Evolutionary conservation across 2,113 vertebrate species (phyloP), one percentile per base, ranked within the genome.

Genomic region (Clarias macrocephalus): DNA sequence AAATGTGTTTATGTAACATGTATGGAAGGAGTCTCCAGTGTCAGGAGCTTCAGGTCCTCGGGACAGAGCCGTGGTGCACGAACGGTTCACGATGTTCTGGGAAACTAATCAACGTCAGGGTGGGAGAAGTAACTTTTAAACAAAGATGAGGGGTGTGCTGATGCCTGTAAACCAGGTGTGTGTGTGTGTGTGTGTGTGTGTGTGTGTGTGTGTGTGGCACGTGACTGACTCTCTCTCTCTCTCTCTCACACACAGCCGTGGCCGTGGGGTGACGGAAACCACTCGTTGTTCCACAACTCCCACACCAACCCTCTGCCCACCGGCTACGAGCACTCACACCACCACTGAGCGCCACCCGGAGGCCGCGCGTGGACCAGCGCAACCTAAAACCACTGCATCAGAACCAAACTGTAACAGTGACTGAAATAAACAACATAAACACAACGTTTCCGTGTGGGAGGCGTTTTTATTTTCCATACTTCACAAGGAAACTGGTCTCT

Each of bases 211-310:
- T 37, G 33, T 37, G 33, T 2, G n/a, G n/a, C n/a, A n/a, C n/a
- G n/a, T 82, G 48, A 48, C 48, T 48, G 48, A 48, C 9, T 77
- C 66, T 79, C 23, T 56, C 63, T 60, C 15, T 76, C 54, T 65
- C 60, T 90, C 37, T 77, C 33, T 56, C 57, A 86, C 86, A 83
- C 83, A 70, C 91, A 98, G 97, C 95, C 88, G 80, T 98, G 94
- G 86, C 95, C 96, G 0, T 98, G 97, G 97, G 96, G 97, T 0
- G 97, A 98, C 70, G 97, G 97, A 72, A 97, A 97, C 93, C 97
- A 97, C 92, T 90, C 91, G 0, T 85, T 98, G 5, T 96, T 98
- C 95, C 97, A 98, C 94, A 98, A 98, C 75, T 0, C 94, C 56
- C 96, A 91, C 37, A 18, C 93, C 86, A 98, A 98, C 56, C 1